Percentiles rank a stretch among this genome's conserved stretches.
phyloP scores from a whole-genome alignment of 2,797 vertebrate genomes.

The Synanceia verrucosa region DNA sequence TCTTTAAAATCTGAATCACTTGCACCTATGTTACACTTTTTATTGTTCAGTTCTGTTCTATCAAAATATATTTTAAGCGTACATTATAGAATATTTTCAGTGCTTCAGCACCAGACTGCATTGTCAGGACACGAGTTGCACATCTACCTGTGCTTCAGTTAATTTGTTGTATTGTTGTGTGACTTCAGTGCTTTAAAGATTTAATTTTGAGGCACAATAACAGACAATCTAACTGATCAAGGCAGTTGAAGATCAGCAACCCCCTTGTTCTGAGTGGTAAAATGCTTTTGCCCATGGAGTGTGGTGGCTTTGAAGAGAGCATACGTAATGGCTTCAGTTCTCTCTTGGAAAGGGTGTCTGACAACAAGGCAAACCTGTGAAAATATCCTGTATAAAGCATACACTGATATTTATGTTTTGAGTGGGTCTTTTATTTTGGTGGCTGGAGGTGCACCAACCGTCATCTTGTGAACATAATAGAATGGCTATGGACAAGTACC shows the following conservation, averaged over 20 bases:
- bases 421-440: background rate
- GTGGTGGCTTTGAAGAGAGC: background rate
- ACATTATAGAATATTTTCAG: background rate
- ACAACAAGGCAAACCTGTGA: background rate
- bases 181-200: background rate
- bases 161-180: too few species aligned
- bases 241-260: background rate
- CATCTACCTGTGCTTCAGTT: too few species aligned
- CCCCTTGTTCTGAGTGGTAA: background rate
- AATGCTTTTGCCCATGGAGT: background rate
- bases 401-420: background rate
- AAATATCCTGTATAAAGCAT: background rate
- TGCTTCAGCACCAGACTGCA: background rate
- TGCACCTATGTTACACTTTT: too few species aligned
- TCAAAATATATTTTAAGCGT: too few species aligned
- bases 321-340: background rate
- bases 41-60: too few species aligned
- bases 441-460: background rate
- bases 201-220: background rate
- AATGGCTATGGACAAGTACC: background rate
- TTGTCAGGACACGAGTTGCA: background rate
- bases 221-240: background rate
- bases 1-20: too few species aligned
- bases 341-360: background rate
- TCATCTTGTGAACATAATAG: background rate